These are phyloP conservation scores for Coturnix japonica DNA, from an alignment of 2,113 vertebrate species.

Conservation along the genomic window DNA sequence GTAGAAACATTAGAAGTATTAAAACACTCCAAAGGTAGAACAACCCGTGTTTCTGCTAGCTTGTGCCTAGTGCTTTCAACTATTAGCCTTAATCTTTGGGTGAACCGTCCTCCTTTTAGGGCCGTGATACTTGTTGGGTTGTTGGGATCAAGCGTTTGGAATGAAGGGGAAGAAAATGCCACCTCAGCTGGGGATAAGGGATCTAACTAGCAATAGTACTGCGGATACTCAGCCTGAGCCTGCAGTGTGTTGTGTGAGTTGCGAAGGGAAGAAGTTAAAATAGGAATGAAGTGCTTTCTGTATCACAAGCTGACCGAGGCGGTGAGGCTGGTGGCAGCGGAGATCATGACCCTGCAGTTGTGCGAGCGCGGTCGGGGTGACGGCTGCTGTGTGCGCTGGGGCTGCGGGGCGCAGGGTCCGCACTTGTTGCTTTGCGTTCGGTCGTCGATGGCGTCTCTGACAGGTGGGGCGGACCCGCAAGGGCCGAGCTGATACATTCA, in stretches of 20 bases:
- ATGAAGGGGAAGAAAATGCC: slow-evolving; percentile 75
- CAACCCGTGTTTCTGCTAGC: neutral
- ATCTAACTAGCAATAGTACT: slow-evolving; percentile 77
- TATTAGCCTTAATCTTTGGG: slow-evolving; percentile 12
- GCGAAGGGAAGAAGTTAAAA: slow-evolving; percentile 30
- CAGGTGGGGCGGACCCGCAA: neutral
- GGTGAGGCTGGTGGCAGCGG: neutral
- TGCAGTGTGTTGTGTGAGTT: slow-evolving; percentile 43
- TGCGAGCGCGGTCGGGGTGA: neutral
- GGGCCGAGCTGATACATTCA: neutral
- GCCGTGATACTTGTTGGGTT: slow-evolving; percentile 52
- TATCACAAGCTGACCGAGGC: slow-evolving; percentile 9
- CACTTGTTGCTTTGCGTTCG: neutral
- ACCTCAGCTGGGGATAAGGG: slow-evolving; percentile 73
- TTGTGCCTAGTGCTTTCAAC: neutral
- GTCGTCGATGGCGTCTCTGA: neutral
- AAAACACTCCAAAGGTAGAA: neutral
- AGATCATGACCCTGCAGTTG: neutral
- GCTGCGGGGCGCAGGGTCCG: too few relatives aligned
- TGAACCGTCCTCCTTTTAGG: neutral
- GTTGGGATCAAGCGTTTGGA: slow-evolving; percentile 79
- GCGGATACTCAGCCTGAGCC: slow-evolving; percentile 57
- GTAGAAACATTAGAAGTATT: neutral
- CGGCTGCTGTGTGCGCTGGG: too few relatives aligned
- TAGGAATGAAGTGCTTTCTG: slow-evolving; percentile 40